A percentile compares a stretch with the other conserved stretches of the same genome.
Conservation (phyloP, 2,113 vertebrate species). For the Phylloscopus whistleri region DNA sequence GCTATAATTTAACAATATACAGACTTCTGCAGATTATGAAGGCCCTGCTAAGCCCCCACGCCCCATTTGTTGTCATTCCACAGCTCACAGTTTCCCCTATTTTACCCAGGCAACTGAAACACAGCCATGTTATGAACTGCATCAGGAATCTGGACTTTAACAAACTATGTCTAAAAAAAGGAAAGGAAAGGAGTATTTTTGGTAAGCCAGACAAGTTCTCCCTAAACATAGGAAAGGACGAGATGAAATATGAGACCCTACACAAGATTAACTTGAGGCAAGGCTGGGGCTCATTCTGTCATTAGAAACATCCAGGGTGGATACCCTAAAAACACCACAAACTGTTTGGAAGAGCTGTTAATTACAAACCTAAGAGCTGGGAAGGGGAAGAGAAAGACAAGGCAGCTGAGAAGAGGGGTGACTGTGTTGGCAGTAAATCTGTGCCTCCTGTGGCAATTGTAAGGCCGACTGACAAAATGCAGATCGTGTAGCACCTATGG, state of each 20-base stretch:
- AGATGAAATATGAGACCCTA: not conserved
- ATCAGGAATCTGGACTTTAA: not conserved
- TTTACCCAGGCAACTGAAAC: not conserved
- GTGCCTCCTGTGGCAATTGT: not conserved
- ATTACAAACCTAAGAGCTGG: not conserved
- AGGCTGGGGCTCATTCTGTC: not conserved
- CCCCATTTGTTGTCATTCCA: not conserved
- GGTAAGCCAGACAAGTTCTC: not conserved
- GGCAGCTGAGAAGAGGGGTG: not conserved
- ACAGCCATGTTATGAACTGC: not conserved
- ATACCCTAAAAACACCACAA: not conserved
- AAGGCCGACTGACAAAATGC: conserved; percentile 54
- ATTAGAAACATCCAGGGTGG: not conserved
- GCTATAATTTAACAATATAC: not conserved
- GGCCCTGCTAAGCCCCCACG: not conserved
- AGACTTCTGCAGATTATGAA: not conserved
- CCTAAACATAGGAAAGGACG: not conserved
- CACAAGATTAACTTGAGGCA: not conserved
- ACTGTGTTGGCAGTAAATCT: not conserved
- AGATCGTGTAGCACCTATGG: conserved; percentile 58
- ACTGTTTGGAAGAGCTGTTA: not conserved
- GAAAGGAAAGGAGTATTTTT: not conserved
- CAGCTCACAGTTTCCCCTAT: not conserved
- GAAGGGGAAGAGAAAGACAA: not conserved
- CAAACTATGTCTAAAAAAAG: not conserved